Conservation (phyloP, 30 jellyfish, hydroid and myxozoan genomes). For the Mastigias papua region DNA sequence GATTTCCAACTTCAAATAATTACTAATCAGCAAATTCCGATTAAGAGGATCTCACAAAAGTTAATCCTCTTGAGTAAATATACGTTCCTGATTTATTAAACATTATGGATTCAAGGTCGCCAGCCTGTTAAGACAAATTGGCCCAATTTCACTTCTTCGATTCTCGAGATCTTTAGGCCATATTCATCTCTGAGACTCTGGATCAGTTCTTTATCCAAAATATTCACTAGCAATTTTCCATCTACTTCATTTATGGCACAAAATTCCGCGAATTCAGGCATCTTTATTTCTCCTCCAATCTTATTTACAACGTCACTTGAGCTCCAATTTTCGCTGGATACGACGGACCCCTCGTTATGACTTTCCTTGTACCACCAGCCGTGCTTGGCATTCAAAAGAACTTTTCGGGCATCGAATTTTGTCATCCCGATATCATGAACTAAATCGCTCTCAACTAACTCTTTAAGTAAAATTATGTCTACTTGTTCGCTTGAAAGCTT, state of each 20-base stretch:
- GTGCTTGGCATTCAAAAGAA: not conserved
- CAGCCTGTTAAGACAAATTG: constrained; percentile 19
- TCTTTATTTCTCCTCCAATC: constrained; percentile 5
- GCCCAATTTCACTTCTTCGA: constrained; percentile 23
- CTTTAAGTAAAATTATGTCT: not conserved
- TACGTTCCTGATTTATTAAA: not conserved
- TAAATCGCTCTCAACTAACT: constrained; percentile 9
- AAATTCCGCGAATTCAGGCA: constrained; percentile 33
- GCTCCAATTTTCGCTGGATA: constrained; percentile 2
- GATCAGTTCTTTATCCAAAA: constrained; percentile 6
- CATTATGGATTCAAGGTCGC: not conserved
- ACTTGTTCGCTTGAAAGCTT: not conserved
- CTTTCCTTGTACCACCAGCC: constrained; percentile 2
- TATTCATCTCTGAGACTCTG: constrained; percentile 20
- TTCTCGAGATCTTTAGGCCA: not conserved
- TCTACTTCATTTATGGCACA: constrained; percentile 18
- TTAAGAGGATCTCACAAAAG: no score
- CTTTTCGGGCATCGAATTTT: constrained; percentile 26
- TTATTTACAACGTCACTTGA: not conserved
- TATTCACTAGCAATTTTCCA: constrained; percentile 29
- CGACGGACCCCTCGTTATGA: not conserved
- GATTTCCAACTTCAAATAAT: no score
- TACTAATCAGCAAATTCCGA: no score
- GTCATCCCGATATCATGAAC: constrained; percentile 21
- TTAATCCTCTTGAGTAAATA: not conserved